phyloP scores from a whole-genome alignment of 2,888 invertebrate species.

The Cryptocheilus praepositus region DNA sequence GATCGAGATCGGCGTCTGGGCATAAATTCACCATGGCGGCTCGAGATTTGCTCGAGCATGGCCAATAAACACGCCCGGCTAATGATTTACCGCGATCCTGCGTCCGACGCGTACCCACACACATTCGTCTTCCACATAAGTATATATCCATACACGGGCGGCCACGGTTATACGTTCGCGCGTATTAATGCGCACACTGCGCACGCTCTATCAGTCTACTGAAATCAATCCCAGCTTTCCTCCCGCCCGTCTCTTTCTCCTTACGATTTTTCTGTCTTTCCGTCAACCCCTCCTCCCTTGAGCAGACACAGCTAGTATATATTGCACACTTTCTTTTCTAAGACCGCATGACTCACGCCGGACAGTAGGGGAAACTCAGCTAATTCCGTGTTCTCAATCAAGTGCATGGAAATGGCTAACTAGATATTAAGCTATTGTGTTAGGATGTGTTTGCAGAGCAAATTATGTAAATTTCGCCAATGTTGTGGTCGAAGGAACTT shows the following conservation, averaged over 20 bases:
- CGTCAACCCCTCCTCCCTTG: not conserved
- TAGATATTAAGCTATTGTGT: too few relatives aligned
- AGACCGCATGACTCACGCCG: too few relatives aligned
- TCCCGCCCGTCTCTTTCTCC: slow-evolving; percentile 3
- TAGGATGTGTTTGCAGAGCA: too few relatives aligned
- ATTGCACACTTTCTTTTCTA: too few relatives aligned
- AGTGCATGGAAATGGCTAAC: too few relatives aligned
- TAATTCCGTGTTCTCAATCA: too few relatives aligned
- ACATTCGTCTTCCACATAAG: not conserved
- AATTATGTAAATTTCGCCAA: too few relatives aligned
- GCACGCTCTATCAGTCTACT: slow-evolving; percentile 29
- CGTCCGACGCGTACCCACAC: slow-evolving; percentile 26
- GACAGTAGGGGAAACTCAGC: too few relatives aligned
- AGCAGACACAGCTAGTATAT: too few relatives aligned
- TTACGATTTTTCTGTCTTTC: not conserved
- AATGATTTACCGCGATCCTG: slow-evolving; percentile 49
- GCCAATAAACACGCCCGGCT: slow-evolving; percentile 52
- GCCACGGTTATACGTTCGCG: too few relatives aligned
- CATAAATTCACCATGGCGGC: slow-evolving; percentile 43
- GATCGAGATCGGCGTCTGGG: slow-evolving; percentile 35
- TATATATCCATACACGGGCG: too few relatives aligned
- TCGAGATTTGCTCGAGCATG: slow-evolving; percentile 48
- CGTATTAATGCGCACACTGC: not conserved
- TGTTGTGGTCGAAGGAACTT: too few relatives aligned
- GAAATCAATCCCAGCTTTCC: slow-evolving; percentile 21